Percentiles rank a stretch among this genome's conserved stretches.
These are phyloP conservation scores for Drosophila kuntzei DNA, from an alignment of 2,888 invertebrate species.

Conservation along the genomic window DNA sequence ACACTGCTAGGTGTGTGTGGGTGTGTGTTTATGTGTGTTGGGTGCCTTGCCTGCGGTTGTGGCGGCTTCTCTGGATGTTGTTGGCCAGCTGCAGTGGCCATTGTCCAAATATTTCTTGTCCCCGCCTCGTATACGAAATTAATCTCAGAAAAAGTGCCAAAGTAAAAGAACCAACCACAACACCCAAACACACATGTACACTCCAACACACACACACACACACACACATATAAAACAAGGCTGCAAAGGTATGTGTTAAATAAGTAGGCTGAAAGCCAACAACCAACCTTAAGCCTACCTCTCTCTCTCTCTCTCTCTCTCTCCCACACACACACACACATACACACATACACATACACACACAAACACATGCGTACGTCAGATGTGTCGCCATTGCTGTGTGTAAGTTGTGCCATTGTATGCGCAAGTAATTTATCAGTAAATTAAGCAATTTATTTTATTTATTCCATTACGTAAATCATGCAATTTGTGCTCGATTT, in stretches of 20 bases:
- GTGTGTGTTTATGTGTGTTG: conserved; percentile 26
- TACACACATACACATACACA: conserved; percentile 1
- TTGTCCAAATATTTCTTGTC: conserved; percentile 5
- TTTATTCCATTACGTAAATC: conserved; percentile 84
- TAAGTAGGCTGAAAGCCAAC: conserved; percentile 39
- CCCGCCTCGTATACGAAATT: conserved; percentile 57
- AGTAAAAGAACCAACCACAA: conserved; percentile 45
- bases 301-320: not conserved
- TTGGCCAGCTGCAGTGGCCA: conserved; percentile 38
- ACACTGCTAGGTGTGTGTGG: conserved; percentile 1
- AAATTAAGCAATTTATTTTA: conserved; percentile 85
- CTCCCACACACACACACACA: not conserved
- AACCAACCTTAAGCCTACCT: conserved; percentile 17
- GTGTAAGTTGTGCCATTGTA: conserved; percentile 33
- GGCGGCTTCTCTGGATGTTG: conserved; percentile 22
- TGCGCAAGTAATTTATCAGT: conserved; percentile 82
- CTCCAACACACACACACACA: conserved; percentile 16
- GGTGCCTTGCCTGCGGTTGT: conserved; percentile 34
- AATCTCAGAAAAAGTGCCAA: conserved; percentile 76
- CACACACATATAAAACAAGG: conserved; percentile 9
- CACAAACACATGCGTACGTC: not conserved
- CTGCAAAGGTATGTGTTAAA: conserved; percentile 47
- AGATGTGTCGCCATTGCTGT: conserved; percentile 32
- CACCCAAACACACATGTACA: conserved; percentile 6
- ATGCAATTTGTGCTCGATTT: conserved; percentile 80